Evolutionary conservation across 2,113 vertebrate species (phyloP), one percentile per base, ranked within the genome.

Genomic region (Dicentrarchus labrax): DNA sequence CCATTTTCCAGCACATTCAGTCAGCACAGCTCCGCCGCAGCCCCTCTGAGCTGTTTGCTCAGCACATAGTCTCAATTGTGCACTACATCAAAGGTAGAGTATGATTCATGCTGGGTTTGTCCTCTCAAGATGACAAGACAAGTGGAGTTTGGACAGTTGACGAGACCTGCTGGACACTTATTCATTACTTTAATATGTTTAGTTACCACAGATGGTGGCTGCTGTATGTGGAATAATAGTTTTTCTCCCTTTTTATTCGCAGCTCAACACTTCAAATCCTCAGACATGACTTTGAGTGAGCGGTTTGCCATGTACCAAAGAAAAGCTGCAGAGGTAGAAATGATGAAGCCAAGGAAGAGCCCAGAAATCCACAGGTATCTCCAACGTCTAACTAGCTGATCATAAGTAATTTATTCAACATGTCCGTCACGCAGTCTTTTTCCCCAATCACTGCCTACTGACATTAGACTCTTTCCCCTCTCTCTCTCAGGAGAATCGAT

Each of bases 271-370:
- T 99, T 99, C 96, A 96, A 96, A 66, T 97, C 97, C 24, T 95
- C 97, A 85, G 96, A 96, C 93, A 97, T 99, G 96, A 97, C 97
- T 82, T 93, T 99, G 91, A 99, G 97, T 51, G 98, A 99, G 86
- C 97, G 98, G 43, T 99, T 99, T 96, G 97, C 98, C 95, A 97
- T 98, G 95, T 99, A 99, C 94, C 95, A 99, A 96, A 98, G 98
- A 94, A 98, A 96, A 96, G 96, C 97, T 89, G 96, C 96, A 83
- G 97, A 99, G 91, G 96, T 96, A 88, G 98, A 99, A 91, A 95
- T 97, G 91, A 96, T 96, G 94, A 99, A 97, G 96, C 96, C 96
- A 92, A 97, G 97, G 85, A 99, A 98, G 95, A 99, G 98, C 91
- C 98, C 98, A 91, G 98, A 99, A 95, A 99, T 99, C 95, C 98